A percentile compares a stretch with the other conserved stretches of the same genome.
Conservation (phyloP, 2,113 vertebrate species). For the Daphoenositta chrysoptera region DNA sequence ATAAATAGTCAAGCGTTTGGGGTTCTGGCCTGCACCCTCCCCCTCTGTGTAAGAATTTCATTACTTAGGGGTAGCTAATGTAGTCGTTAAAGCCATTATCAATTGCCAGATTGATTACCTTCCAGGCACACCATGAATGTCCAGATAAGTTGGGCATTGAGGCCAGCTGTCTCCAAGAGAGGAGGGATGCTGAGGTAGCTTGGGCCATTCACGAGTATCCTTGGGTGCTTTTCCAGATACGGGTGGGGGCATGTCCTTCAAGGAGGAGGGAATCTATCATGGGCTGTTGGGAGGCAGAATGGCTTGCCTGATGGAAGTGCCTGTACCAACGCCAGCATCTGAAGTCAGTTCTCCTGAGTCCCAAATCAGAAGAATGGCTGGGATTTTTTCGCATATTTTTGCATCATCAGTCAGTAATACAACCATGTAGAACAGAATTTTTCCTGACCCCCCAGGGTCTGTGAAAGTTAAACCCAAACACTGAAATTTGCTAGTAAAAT, state of each 20-base stretch:
- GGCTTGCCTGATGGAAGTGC: not conserved
- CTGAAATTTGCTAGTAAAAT: not conserved
- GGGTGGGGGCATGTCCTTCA: not conserved
- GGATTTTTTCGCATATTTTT: not conserved
- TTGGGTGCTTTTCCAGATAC: not conserved
- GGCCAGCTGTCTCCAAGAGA: not conserved
- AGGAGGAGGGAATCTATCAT: not conserved
- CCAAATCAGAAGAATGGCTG: not conserved
- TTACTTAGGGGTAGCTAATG: not conserved
- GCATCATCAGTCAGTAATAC: not conserved
- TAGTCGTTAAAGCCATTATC: not conserved
- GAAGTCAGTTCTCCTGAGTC: not conserved
- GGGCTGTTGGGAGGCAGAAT: not conserved
- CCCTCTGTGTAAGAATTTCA: not conserved
- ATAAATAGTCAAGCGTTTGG: not conserved
- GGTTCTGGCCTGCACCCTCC: rapidly evolving
- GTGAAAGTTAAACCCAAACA: not conserved
- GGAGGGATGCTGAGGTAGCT: not conserved
- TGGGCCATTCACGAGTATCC: rapidly evolving
- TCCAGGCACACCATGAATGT: not conserved
- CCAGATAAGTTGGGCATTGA: not conserved
- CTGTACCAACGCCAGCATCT: not conserved
- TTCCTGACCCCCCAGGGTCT: not conserved
- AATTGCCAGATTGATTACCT: not conserved
- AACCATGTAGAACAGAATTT: not conserved